These are phyloP conservation scores for Entelurus aequoreus DNA, from an alignment of 2,113 vertebrate genomes.

Conservation along the genomic window DNA sequence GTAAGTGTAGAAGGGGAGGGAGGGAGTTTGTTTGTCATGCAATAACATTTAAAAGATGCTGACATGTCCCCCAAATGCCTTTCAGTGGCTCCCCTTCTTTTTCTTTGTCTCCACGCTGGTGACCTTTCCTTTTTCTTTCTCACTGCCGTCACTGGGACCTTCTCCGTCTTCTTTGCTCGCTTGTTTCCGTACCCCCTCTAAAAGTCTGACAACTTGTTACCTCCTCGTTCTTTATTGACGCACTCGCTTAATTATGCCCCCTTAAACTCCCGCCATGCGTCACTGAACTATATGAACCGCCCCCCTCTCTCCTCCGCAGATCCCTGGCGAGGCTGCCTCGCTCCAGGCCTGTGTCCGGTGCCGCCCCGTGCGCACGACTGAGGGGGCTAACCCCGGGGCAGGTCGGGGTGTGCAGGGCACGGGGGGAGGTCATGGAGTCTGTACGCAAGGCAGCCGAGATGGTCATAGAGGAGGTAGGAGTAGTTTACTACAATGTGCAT, in stretches of 20 bases:
- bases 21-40: constrained; percentile 71
- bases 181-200: constrained; percentile 45
- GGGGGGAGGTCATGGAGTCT: constrained; percentile 74
- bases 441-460: constrained; percentile 67
- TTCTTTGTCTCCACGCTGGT: constrained; percentile 61
- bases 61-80: constrained; percentile 69
- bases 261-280: constrained; percentile 23
- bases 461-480: constrained; percentile 72
- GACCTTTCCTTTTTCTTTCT: constrained; percentile 58
- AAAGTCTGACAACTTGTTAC: constrained; percentile 39
- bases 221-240: constrained; percentile 23
- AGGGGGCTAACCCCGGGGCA: constrained; percentile 71
- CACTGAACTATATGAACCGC: neutral
- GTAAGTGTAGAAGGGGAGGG: constrained; percentile 67
- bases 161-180: constrained; percentile 33
- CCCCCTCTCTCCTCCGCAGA: constrained; percentile 32
- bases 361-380: constrained; percentile 63
- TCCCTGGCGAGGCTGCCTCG: constrained; percentile 73
- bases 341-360: constrained; percentile 60
- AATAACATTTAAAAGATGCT: constrained; percentile 74
- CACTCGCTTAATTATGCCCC: constrained; percentile 24
- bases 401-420: constrained; percentile 63
- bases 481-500: neutral
- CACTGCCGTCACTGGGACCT: constrained; percentile 33
- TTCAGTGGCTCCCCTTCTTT: constrained; percentile 48